Evolutionary conservation across 2,888 invertebrate species (phyloP).

Genomic region (Clistopyga incitator): DNA sequence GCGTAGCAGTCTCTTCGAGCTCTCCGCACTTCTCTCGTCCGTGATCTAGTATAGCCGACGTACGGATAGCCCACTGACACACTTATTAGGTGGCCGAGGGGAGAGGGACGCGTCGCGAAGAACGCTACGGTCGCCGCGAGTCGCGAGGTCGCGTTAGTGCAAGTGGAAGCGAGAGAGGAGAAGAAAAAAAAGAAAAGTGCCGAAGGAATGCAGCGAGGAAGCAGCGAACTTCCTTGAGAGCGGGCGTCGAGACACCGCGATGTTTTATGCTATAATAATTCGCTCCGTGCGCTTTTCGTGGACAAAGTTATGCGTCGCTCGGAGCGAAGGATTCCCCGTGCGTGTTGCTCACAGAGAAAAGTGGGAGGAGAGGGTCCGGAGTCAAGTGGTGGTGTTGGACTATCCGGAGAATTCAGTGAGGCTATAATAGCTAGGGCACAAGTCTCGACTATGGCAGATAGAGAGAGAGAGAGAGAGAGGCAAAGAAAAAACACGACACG

Average conservation of each 20-base stretch:
- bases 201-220: background rate
- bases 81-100: conserved; percentile 60
- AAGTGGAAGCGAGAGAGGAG: background rate
- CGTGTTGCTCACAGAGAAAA: conserved; percentile 8
- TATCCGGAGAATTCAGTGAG: conserved; percentile 52
- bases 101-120: background rate
- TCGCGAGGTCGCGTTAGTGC: conserved; percentile 26
- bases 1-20: conserved; percentile 5
- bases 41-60: conserved; percentile 47
- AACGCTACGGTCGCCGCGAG: conserved; percentile 1
- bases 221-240: background rate
- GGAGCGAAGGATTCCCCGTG: conserved; percentile 1
- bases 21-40: conserved; percentile 28
- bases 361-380: conserved; percentile 14
- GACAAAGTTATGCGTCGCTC: background rate
- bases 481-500: background rate
- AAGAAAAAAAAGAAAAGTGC: background rate
- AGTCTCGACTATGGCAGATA: conserved; percentile 17
- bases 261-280: background rate
- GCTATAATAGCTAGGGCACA: conserved; percentile 26
- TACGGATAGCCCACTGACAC: conserved; percentile 66
- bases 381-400: conserved; percentile 51
- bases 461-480: background rate
- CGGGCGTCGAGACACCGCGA: background rate
- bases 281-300: background rate